These are phyloP conservation scores for Sarcophaga carnaria DNA, from an alignment of 2,888 invertebrate species.

Conservation along the genomic window DNA sequence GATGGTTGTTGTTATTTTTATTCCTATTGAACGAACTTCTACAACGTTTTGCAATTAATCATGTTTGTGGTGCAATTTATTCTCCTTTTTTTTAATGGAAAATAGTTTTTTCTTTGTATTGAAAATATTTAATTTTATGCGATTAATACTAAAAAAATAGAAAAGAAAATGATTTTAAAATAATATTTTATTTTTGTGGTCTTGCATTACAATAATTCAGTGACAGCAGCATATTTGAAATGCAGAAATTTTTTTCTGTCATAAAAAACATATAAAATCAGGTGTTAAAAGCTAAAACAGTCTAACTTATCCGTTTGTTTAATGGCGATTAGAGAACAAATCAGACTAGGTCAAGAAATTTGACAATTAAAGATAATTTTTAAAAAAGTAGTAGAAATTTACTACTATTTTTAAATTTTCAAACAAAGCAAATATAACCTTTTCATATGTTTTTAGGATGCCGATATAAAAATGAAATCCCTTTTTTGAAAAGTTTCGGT, in stretches of 20 bases:
- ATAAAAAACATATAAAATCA: too few species aligned
- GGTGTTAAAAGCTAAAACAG: too few species aligned
- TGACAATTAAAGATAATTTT: too few species aligned
- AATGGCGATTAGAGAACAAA: too few species aligned
- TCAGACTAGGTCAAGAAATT: too few species aligned
- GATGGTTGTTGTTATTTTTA: neutral
- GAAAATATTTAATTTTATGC: neutral
- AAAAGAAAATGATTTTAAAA: neutral
- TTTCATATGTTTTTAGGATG: too few species aligned
- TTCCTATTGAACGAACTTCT: neutral
- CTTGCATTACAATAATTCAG: conserved; percentile 12
- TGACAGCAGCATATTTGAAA: conserved; percentile 2
- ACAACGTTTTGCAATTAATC: conserved; percentile 47
- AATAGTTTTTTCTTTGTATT: neutral
- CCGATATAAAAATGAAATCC: too few species aligned
- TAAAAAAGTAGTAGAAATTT: too few species aligned
- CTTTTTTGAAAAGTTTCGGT: too few species aligned
- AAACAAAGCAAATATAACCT: too few species aligned
- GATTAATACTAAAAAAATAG: neutral
- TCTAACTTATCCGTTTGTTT: accelerated
- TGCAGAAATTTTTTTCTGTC: too few species aligned
- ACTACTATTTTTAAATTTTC: too few species aligned
- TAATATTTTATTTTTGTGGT: conserved; percentile 8
- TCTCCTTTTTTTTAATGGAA: neutral
- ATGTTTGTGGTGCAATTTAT: conserved; percentile 51